These are phyloP conservation scores for Dastarcus helophoroides DNA, from an alignment of 2,888 invertebrate genomes.

Conservation along the genomic window DNA sequence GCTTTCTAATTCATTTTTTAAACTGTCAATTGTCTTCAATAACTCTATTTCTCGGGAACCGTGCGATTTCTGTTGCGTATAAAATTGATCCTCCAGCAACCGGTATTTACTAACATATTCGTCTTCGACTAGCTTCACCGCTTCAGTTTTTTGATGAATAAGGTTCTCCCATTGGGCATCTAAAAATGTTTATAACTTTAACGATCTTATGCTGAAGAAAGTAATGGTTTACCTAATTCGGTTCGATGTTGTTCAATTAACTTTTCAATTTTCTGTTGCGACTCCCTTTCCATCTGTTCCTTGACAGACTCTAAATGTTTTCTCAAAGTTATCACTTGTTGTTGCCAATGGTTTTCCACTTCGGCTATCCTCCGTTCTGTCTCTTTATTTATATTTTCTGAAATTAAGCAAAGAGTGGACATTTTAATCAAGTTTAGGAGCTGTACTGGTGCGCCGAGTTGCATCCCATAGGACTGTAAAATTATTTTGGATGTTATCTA, in stretches of 20 bases:
- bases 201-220: slow-evolving; percentile 6
- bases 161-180: slow-evolving; percentile 55
- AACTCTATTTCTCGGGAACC: slow-evolving; percentile 33
- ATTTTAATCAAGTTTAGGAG: too few relatives aligned
- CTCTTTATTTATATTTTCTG: slow-evolving; percentile 36
- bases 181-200: too few relatives aligned
- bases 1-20: slow-evolving; percentile 33
- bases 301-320: slow-evolving; percentile 37
- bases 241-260: slow-evolving; percentile 47
- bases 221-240: slow-evolving; percentile 47
- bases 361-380: slow-evolving; percentile 33
- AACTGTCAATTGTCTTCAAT: slow-evolving; percentile 32
- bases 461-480: too few relatives aligned
- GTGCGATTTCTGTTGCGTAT: slow-evolving; percentile 34
- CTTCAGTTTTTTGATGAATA: slow-evolving; percentile 50
- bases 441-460: not conserved
- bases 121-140: slow-evolving; percentile 47
- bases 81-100: slow-evolving; percentile 37
- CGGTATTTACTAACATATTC: slow-evolving; percentile 45
- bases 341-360: slow-evolving; percentile 35
- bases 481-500: not conserved
- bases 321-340: slow-evolving; percentile 34
- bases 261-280: slow-evolving; percentile 35
- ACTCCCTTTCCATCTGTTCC: slow-evolving; percentile 40
- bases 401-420: slow-evolving; percentile 14